phyloP scores from a whole-genome alignment of 2,113 vertebrate species.

The Echinops telfairi region DNA sequence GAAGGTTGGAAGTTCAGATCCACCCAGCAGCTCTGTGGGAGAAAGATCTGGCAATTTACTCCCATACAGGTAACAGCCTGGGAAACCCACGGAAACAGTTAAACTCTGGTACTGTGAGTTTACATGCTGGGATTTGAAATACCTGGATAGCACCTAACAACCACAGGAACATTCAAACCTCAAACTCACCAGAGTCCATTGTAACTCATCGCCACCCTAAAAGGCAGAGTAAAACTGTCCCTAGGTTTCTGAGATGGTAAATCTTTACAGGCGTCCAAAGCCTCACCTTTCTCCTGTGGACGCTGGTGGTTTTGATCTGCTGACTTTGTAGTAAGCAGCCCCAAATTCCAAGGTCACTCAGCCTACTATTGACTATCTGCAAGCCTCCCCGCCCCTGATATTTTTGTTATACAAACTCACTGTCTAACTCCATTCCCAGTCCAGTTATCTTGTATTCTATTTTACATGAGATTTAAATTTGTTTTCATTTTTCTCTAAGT shows the following conservation, averaged over 20 bases:
- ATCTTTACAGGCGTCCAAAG: too few relatives aligned
- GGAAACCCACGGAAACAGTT: neutral
- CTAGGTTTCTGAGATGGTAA: too few relatives aligned
- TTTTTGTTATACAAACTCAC: neutral
- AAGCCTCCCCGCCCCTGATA: neutral
- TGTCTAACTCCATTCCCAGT: neutral
- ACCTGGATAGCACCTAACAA: neutral
- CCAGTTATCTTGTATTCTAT: neutral
- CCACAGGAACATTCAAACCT: neutral
- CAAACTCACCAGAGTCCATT: too few relatives aligned
- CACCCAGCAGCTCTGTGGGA: neutral
- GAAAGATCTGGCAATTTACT: neutral
- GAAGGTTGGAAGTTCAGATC: neutral
- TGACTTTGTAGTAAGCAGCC: too few relatives aligned
- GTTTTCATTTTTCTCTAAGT: constrained; percentile 37
- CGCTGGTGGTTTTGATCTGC: neutral
- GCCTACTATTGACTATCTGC: too few relatives aligned
- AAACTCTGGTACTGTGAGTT: neutral
- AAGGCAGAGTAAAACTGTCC: too few relatives aligned
- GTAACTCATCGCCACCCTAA: too few relatives aligned
- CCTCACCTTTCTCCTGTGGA: neutral
- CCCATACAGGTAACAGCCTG: neutral
- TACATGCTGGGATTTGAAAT: neutral
- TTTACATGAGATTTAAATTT: constrained; percentile 49
- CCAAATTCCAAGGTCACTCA: neutral